Evolutionary conservation across 2,113 vertebrate genomes (phyloP).

Genomic region (Cryptomyrus ogoouensis): DNA sequence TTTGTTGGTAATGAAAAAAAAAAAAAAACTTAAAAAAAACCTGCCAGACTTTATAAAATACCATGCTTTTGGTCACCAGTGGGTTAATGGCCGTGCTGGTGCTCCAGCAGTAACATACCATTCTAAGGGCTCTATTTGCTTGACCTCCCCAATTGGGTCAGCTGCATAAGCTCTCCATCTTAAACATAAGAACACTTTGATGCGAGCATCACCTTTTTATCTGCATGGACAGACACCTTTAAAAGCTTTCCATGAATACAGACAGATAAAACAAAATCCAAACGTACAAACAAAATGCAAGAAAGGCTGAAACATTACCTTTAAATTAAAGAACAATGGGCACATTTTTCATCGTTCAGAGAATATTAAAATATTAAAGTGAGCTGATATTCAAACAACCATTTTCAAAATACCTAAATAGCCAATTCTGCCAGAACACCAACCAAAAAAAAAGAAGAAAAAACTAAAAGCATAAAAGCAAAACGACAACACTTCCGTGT

Average conservation of each 20-base stretch:
- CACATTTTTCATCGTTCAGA: not conserved
- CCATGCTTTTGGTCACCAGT: conserved; percentile 28
- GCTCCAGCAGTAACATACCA: not conserved
- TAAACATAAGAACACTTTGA: not conserved
- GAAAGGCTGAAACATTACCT: not conserved
- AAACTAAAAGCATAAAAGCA: not conserved
- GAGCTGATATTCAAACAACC: not conserved
- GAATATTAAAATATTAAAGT: not conserved
- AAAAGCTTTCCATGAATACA: not conserved
- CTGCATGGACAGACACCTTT: not conserved
- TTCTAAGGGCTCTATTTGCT: conserved; percentile 55
- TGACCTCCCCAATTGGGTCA: conserved; percentile 66
- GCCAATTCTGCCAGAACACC: not conserved
- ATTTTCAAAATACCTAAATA: not conserved
- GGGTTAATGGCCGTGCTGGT: conserved; percentile 45
- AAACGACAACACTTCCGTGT: not conserved
- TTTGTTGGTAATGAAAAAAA: not conserved
- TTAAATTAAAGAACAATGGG: not conserved
- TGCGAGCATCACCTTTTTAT: not conserved
- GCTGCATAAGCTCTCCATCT: conserved; percentile 41
- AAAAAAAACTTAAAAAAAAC: not conserved
- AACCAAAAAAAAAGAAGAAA: not conserved
- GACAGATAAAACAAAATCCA: not conserved
- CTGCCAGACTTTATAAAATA: not conserved
- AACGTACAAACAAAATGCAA: not conserved